A percentile compares a stretch with the other conserved stretches of the same genome.
These are phyloP conservation scores for Cryptomyrus ogoouensis DNA, from an alignment of 2,113 vertebrate genomes.

Conservation along the genomic window DNA sequence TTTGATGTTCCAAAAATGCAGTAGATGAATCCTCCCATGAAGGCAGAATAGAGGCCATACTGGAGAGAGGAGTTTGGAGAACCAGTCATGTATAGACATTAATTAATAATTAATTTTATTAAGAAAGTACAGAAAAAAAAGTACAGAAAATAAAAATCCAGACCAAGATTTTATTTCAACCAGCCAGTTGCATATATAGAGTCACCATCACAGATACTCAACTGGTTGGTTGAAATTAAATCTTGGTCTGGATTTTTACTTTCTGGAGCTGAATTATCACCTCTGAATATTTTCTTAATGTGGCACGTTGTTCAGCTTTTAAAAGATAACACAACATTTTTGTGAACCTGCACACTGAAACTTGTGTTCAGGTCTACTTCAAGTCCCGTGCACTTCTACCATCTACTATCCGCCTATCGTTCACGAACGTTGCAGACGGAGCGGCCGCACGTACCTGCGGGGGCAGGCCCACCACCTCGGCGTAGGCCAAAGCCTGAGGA, in stretches of 20 bases:
- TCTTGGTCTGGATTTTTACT: neutral
- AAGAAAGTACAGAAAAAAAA: neutral
- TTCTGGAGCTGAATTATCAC: neutral
- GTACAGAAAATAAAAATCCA: neutral
- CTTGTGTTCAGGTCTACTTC: neutral
- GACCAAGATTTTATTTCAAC: neutral
- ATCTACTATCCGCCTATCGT: neutral
- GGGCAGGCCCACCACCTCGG: constrained; percentile 84
- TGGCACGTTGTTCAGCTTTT: neutral
- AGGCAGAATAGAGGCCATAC: constrained; percentile 91
- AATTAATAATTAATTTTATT: neutral
- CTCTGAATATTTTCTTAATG: neutral
- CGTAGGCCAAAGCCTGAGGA: constrained; percentile 86
- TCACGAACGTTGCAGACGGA: neutral
- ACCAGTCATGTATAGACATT: neutral
- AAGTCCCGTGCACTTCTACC: neutral
- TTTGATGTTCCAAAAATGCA: constrained; percentile 86
- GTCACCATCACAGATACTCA: neutral
- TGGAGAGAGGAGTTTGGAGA: constrained; percentile 40
- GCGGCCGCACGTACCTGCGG: constrained; percentile 65
- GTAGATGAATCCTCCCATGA: constrained; percentile 90
- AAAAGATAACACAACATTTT: neutral
- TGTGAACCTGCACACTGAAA: neutral
- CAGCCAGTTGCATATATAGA: neutral
- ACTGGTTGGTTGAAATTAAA: neutral